Base-by-base conservation (phyloP, 1,140 invertebrate species). In the Wasmannia auropunctata region DNA sequence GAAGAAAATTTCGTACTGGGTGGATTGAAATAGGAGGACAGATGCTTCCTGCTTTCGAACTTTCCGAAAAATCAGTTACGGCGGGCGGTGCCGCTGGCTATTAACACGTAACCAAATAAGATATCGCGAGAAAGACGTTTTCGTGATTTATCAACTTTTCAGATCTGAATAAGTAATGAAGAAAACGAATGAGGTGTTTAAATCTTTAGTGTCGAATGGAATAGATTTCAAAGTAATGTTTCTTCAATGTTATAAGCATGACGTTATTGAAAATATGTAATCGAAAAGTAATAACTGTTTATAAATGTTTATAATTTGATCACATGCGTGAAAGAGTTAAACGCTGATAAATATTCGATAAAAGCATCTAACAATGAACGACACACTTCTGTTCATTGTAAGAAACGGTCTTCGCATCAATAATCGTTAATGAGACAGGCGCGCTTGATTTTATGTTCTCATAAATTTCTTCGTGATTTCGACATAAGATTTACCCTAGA, bases 41-140 rank as follows among this genome's bases (percentile, higher is more conserved):
- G 56, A 43, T 60, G 88, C 80, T 90, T 90, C 86, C 89, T 90
- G 84, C 86, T 90, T 87, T 90, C 88, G 16, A 84, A 63, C 54
- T 37, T 90, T 89, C 80, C 28, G 63, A 84, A 89, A 89, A 89
- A 76, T 89, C 22, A 10, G 3, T 28, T 37, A 22, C 60, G 34
- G 19, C 10, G 22, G 63, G 16, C 40, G 28, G 25, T 54, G 58
- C 67, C 69, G 28, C 34, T 22, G 51, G 56, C 31, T 34, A 46
- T 2, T n/a, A n/a, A 14, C 51, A 58, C 58, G 58, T 88, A 89
- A 89, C 60, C 19, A 62, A 70, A 86, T 63, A 25, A 70, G 51
- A 22, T 70, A 81, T 65, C 16, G 58, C 75, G n/a, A 28, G 4
- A 70, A 7, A 65, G 43, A 31, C 19, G 19, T 83, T 74, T 69